Evolutionary conservation across 1,140 invertebrate species (phyloP), one percentile per base, ranked within the genome.

Genomic region (Drosophila sechellia): DNA sequence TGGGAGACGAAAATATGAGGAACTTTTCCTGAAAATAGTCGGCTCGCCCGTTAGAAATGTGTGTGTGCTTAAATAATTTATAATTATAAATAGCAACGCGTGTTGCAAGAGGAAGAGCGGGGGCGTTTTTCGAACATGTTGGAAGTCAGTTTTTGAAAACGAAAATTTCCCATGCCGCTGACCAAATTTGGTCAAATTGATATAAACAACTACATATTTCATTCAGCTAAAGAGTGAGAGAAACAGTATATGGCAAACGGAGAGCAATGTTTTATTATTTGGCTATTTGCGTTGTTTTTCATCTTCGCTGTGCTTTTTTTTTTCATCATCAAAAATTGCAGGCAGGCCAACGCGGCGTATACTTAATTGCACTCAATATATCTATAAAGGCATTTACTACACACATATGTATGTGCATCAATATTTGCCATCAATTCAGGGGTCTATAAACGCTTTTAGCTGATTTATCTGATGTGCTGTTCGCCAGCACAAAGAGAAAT

Each of bases 101-200:
- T 89, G 75, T 75, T 75, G 65, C 48, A 69, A 68, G 65, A 68
- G 63, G 63, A 69, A 69, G 61, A 66, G 60, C 37, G 64, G 64
- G 45, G 35, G 61, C 43, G 46, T 43, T 77, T 46, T 48, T 78
- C 77, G 55, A 69, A 74, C 57, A 77, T 59, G 61, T 77, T 68
- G 53, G 22, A 56, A 71, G 48, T 50, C 59, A 39, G 55, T 56
- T 81, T 79, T 89, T 87, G 39, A 70, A 56, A 63, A 56, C 3
- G 8, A 34, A 77, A 80, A 46, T 61, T 52, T 11, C 25, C 48
- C 45, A 40, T 52, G 53, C 59, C 37, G 70, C 83, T 83, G 76
- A 79, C 83, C 83, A 87, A 87, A 87, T 87, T 87, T 87, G 83
- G 83, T 79, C 79, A 87, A 87, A 87, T 89, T 83, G 56, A 65